Conservation (phyloP, 2,797 vertebrate genomes). For the Valencia hispanica region DNA sequence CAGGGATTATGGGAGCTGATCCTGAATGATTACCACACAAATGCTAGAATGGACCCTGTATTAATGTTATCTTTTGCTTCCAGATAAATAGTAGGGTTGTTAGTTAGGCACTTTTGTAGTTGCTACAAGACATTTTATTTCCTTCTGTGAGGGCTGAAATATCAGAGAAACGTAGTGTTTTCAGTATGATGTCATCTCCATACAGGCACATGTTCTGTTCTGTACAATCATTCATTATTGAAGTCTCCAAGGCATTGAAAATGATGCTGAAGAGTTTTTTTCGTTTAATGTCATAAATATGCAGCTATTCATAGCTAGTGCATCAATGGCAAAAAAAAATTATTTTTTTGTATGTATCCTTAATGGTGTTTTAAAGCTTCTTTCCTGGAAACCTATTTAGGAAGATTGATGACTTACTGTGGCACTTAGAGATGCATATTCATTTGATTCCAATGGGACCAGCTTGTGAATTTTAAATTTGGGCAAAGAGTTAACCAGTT, state of each 20-base stretch:
- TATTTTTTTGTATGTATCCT: neutral
- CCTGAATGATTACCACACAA: neutral
- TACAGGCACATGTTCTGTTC: conserved; percentile 32
- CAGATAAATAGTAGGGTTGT: neutral
- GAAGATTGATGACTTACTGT: neutral
- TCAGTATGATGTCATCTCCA: conserved; percentile 30
- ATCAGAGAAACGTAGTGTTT: conserved; percentile 33
- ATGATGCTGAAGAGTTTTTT: neutral
- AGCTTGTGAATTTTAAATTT: neutral
- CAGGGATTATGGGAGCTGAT: conserved; percentile 1
- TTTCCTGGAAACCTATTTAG: conserved; percentile 7
- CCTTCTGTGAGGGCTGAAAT: conserved; percentile 23
- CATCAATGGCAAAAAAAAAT: neutral
- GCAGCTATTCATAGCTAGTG: neutral
- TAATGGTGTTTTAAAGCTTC: conserved; percentile 12
- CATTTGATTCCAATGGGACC: neutral
- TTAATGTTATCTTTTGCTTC: neutral
- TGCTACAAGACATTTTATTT: conserved; percentile 25
- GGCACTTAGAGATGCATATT: conserved; percentile 1
- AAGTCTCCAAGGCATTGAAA: conserved; percentile 10
- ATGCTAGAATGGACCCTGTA: neutral
- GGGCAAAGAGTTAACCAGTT: neutral
- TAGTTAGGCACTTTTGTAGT: conserved; percentile 15
- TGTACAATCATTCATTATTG: conserved; percentile 41
- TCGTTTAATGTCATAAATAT: neutral